Evolutionary conservation across 1,140 invertebrate species (phyloP), one percentile per base, ranked within the genome.

Genomic region (Nylanderia fulva): DNA sequence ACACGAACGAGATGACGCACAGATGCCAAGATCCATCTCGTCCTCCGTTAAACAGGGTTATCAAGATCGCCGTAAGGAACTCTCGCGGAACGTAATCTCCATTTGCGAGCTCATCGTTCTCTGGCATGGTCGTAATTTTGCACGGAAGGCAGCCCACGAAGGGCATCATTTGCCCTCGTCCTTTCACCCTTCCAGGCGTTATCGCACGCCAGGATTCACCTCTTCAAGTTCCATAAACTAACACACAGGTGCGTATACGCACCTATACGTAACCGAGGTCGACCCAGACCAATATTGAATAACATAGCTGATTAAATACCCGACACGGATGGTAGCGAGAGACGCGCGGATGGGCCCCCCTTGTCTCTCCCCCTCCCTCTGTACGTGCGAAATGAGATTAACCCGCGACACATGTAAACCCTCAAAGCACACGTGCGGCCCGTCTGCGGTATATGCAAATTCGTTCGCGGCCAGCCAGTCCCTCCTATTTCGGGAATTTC

Each of bases 391-490:
- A 56, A 79, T 24, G 52, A 84, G 52, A 66, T 84, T 79, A 84
- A 79, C 61, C 48, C 60, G 36, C 63, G 74, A 84, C 60, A 79
- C 74, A 80, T 79, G 74, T 84, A 84, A 84, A 84, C 83, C 60
- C 52, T 84, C 61, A 77, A 79, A 84, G 75, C 74, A 79, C 60
- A 77, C 42, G 75, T 27, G 61, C 24, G 66, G 18, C 66, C 66
- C 45, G 39, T 76, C 61, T 84, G 60, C 27, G 60, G 61, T 80
- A 76, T 84, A 84, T 79, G 83, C 61, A 84, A 79, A 84, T 84
- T 66, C 72, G 15, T 84, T 84, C 82, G 45, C 21, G 74, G 72
- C 36, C 56, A 61, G 36, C 27, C 45, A 11, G 48, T 27, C 45
- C 61, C 77, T 84, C 74, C 75, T 45, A 79, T 48, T 48, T 48